phyloP scores from a whole-genome alignment of 2,888 invertebrate genomes.

The Odontocolon sp. region DNA sequence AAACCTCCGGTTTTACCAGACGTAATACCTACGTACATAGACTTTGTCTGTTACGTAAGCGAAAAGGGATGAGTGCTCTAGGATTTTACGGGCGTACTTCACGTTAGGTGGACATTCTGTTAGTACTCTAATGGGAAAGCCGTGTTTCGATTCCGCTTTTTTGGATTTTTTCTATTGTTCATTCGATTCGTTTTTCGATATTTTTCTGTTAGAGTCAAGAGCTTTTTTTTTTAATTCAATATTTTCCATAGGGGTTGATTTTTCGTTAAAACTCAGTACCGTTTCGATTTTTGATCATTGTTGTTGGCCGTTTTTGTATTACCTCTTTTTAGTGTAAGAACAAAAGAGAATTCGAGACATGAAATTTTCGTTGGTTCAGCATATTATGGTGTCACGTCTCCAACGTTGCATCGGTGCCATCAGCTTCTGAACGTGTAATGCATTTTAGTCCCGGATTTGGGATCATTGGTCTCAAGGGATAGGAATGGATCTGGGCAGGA shows the following conservation, averaged over 20 bases:
- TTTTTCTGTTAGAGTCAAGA: no score
- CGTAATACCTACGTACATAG: neutral
- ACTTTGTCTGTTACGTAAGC: neutral
- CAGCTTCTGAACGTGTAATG: neutral
- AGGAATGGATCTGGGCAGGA: neutral
- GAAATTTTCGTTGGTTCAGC: no score
- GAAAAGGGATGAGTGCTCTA: neutral
- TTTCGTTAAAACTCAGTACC: no score
- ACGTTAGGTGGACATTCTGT: no score
- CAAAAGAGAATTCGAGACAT: no score
- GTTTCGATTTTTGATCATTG: no score
- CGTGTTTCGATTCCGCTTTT: neutral
- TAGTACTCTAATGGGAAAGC: neutral
- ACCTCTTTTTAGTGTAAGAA: no score
- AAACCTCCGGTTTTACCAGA: neutral
- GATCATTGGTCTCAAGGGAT: neutral
- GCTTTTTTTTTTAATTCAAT: no score
- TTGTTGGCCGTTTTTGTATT: no score
- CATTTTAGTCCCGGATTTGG: neutral
- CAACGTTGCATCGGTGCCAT: slow-evolving; percentile 1
- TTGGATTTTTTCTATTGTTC: neutral
- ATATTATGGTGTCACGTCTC: neutral
- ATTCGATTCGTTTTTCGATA: neutral
- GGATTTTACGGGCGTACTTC: neutral
- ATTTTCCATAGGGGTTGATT: no score